These are phyloP conservation scores for Drosophila melanogaster DNA, from an alignment of 1,140 invertebrate species.

Conservation along the genomic window Release_6_plus_ISO1_MT NT_033777.3:28010001-28010500, in stretches of 20 bases:
- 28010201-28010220: background rate
- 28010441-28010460: conserved; percentile 25
- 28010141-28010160: conserved; percentile 48
- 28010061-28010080: conserved; percentile 71
- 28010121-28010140: conserved; percentile 41
- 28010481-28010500: conserved; percentile 60
- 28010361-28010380: background rate
- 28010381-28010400: conserved; percentile 65
- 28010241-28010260: background rate
- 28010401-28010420: conserved; percentile 72
- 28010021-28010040: conserved; percentile 30
- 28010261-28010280: too few species aligned
- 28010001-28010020: conserved; percentile 42
- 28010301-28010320: too few species aligned
- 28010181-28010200: conserved; percentile 27
- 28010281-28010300: too few species aligned
- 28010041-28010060: conserved; percentile 58
- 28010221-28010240: background rate
- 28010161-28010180: conserved; percentile 72
- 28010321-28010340: too few species aligned
- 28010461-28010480: conserved; percentile 80
- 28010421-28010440: conserved; percentile 74
- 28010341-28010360: too few species aligned
- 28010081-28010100: conserved; percentile 53
- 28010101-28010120: conserved; percentile 47